Evolutionary conservation across 2,113 vertebrate genomes (phyloP), one percentile per base, ranked within the genome.

Genomic region (Plestiodon gilberti): DNA sequence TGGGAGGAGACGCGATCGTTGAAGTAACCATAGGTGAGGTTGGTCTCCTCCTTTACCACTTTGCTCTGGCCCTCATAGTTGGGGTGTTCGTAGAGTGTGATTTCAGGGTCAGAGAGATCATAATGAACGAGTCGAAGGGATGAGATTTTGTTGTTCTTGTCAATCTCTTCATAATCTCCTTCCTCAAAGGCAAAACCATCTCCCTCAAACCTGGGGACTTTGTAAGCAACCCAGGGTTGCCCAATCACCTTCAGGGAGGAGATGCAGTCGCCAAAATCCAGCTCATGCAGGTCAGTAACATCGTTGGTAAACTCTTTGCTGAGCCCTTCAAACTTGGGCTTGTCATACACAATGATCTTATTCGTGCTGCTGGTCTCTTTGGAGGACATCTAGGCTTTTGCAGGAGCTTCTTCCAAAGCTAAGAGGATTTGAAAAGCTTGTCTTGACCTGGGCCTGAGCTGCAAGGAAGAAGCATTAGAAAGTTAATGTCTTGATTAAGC

Each of bases 191-290:
- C 90, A 0, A 91, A 11, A 0, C 84, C 43, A 20, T 93, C 85
- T 0, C 93, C 95, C 65, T 94, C 93, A 0, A 95, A 96, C 40
- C 91, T 94, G 28, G 93, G 75, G 20, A 87, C 81, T 0, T 86
- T 90, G 92, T 95, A 96, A 59, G 94, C 94, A 0, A 95, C 89
- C 95, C 95, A 96, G 0, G 95, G 95, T 82, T 95, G 95, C n/a
- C 95, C 95, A 62, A 82, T 90, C 78, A 96, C 95, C 85, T 93
- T 93, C 90, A 96, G 80, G 3, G 94, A 95, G 55, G 93, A 84
- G 0, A 95, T 95, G 87, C 93, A 94, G 88, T 95, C 2, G 22
- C 95, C 94, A 1, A 96, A 96, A 87, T 95, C 94, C 81, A 95
- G 43, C 70, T 94, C 92, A 0, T 95, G 93, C 79, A 96, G 87